A percentile compares a stretch with the other conserved stretches of the same genome.
Conservation (phyloP, 1,140 invertebrate species). For the Calosoma granatense region DNA sequence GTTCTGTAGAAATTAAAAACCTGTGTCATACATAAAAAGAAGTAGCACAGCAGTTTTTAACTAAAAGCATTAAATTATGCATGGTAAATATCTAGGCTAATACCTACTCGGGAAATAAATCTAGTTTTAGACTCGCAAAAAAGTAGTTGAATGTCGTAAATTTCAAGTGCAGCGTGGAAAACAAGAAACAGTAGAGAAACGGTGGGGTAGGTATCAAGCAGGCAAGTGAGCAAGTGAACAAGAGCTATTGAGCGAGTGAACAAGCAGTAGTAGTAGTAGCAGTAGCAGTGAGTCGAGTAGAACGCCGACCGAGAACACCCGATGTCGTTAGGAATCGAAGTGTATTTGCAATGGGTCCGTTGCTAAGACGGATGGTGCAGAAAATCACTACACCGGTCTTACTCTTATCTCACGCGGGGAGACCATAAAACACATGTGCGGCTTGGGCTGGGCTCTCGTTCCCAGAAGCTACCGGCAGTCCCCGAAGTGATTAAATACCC, state of each 20-base stretch:
- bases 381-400: slow-evolving; percentile 8
- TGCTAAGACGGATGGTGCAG: slow-evolving; percentile 3
- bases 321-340: slow-evolving; percentile 8
- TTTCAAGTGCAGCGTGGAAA: slow-evolving; percentile 3
- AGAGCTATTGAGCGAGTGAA: neutral
- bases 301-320: neutral
- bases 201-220: too few relatives aligned
- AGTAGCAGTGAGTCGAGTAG: neutral
- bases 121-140: neutral
- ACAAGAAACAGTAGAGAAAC: slow-evolving; percentile 2
- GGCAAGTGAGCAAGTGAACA: too few relatives aligned
- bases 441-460: neutral
- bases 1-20: too few relatives aligned
- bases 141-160: neutral
- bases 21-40: too few relatives aligned
- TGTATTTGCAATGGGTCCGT: slow-evolving; percentile 3
- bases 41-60: neutral
- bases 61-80: neutral
- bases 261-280: neutral
- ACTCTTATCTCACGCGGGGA: slow-evolving; percentile 7
- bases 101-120: neutral
- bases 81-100: slow-evolving; percentile 3
- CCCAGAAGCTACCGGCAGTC: neutral
- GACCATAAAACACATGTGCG: slow-evolving; percentile 8
- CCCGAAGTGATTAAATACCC: neutral